These are phyloP conservation scores for Odontocerum albicorne DNA, from an alignment of 2,888 invertebrate species.

Conservation along the genomic window DNA sequence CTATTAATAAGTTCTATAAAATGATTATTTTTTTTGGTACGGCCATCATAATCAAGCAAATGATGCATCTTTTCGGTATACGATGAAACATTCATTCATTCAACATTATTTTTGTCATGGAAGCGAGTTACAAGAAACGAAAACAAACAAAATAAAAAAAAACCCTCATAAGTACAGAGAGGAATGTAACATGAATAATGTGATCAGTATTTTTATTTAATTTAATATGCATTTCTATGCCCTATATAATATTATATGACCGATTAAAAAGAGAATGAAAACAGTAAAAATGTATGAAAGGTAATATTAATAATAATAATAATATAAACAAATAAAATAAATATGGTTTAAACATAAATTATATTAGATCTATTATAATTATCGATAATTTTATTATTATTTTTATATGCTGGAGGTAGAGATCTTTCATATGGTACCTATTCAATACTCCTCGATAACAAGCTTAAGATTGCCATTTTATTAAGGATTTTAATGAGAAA, in stretches of 20 bases:
- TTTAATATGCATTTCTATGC: no score
- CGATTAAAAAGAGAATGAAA: no score
- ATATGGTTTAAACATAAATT: background rate
- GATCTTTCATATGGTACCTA: background rate
- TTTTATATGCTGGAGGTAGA: background rate
- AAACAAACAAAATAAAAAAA: conserved; percentile 3
- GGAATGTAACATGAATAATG: conserved; percentile 5
- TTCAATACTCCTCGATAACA: background rate
- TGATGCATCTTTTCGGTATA: no score
- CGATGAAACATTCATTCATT: no score
- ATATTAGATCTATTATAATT: background rate
- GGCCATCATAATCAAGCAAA: conserved; percentile 12
- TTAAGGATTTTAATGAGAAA: no score
- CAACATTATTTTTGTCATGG: conserved; percentile 18
- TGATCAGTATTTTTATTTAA: background rate
- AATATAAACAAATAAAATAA: background rate
- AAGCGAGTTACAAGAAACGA: conserved; percentile 5
- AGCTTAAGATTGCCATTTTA: no score
- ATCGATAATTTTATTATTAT: background rate
- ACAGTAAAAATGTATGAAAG: no score
- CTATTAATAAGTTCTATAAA: no score
- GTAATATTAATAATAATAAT: background rate
- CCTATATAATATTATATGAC: no score
- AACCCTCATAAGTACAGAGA: conserved; percentile 3
- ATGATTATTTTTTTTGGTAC: conserved; percentile 19